These are phyloP conservation scores for Plutella xylostella DNA, from an alignment of 2,888 invertebrate genomes.

Conservation along the genomic window DNA sequence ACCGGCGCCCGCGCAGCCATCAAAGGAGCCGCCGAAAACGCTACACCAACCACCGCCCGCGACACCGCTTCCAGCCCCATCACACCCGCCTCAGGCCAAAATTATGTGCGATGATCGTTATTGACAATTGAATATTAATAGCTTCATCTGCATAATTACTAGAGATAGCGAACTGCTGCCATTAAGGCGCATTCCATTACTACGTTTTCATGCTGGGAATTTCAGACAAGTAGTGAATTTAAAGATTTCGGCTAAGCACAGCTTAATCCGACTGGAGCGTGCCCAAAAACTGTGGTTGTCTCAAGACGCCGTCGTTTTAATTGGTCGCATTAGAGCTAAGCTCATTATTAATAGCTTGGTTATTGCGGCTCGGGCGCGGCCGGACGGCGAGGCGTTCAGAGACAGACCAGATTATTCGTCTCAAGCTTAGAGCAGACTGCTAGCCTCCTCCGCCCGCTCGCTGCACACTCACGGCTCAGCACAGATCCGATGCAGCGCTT, in stretches of 20 bases:
- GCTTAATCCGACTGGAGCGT: slow-evolving; percentile 58
- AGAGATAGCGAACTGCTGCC: not conserved
- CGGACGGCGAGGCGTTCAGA: not conserved
- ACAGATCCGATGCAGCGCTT: too few species aligned
- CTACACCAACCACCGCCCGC: slow-evolving; percentile 39
- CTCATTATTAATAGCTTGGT: slow-evolving; percentile 68
- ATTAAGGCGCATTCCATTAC: not conserved
- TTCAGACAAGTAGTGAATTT: not conserved
- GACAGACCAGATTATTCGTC: not conserved
- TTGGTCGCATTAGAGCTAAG: slow-evolving; percentile 62
- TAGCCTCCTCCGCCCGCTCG: not conserved
- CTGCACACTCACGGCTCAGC: not conserved
- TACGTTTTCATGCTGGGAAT: not conserved
- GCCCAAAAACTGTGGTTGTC: slow-evolving; percentile 65
- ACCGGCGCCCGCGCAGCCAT: slow-evolving; percentile 57
- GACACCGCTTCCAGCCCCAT: slow-evolving; percentile 55
- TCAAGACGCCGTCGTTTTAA: slow-evolving; percentile 62
- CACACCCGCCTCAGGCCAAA: slow-evolving; percentile 49
- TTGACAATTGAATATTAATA: slow-evolving; percentile 55
- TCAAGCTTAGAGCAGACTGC: not conserved
- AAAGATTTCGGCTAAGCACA: not conserved
- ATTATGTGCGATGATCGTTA: slow-evolving; percentile 51
- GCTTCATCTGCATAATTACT: slow-evolving; percentile 36
- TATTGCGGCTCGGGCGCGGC: slow-evolving; percentile 37
- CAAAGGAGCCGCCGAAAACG: slow-evolving; percentile 56